These are phyloP conservation scores for Podarcis siculus DNA, from an alignment of 2,797 vertebrate species.

Conservation along the genomic window DNA sequence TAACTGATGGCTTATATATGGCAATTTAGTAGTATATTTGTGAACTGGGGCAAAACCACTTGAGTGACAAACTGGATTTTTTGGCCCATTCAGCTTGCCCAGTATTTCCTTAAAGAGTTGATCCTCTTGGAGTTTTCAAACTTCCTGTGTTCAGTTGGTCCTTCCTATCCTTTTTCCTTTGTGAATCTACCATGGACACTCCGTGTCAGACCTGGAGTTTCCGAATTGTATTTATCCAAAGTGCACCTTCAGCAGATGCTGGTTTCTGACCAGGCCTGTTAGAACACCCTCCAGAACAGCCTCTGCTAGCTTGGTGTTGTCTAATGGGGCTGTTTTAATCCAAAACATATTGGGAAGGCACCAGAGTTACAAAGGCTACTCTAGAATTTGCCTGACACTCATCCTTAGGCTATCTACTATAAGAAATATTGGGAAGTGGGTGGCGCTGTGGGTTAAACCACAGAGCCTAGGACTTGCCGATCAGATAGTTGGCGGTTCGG, in stretches of 20 bases:
- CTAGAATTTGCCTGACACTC: not conserved
- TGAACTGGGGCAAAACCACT: not conserved
- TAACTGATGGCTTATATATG: constrained; percentile 10
- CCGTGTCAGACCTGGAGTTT: too few species aligned
- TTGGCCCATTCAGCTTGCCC: not conserved
- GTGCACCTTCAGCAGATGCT: not conserved
- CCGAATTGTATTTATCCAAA: too few species aligned
- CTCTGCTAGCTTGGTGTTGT: too few species aligned
- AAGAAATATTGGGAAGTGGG: not conserved
- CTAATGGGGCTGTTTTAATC: too few species aligned
- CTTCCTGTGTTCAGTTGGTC: not conserved
- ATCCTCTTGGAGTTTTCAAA: not conserved
- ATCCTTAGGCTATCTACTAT: not conserved
- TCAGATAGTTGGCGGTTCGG: too few species aligned
- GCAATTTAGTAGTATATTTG: not conserved
- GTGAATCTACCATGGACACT: not conserved
- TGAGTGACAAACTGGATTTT: not conserved
- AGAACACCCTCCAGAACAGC: not conserved
- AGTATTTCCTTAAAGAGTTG: not conserved
- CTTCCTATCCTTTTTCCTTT: not conserved
- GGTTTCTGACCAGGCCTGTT: not conserved
- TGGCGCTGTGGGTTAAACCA: too few species aligned
- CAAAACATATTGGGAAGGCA: too few species aligned
- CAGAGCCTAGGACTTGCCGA: too few species aligned
- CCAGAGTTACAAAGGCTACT: too few species aligned